Percentiles rank a stretch among this genome's conserved stretches.
phyloP scores from a whole-genome alignment of 2,888 invertebrate species.

The Miltochrista miniata region DNA sequence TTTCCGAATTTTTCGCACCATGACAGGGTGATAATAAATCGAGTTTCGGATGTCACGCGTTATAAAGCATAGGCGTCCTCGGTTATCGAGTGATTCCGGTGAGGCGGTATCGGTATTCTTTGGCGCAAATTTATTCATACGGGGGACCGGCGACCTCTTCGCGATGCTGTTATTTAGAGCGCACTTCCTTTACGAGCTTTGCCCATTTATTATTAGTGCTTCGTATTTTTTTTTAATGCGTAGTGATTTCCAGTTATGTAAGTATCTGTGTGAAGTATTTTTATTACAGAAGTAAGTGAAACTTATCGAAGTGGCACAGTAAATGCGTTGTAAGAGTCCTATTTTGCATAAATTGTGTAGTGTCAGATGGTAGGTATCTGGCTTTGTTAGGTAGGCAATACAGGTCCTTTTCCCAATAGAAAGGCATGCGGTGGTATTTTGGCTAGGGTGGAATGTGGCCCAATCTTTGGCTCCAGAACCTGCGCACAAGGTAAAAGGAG shows the following conservation, averaged over 20 bases:
- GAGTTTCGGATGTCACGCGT: conserved; percentile 80
- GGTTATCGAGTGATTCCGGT: conserved; percentile 80
- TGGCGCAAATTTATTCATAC: conserved; percentile 78
- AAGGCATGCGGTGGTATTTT: too few relatives aligned
- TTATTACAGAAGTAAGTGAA: too few relatives aligned
- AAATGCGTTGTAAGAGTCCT: too few relatives aligned
- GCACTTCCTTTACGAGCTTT: conserved; percentile 62
- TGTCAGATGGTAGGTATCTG: too few relatives aligned
- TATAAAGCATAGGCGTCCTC: conserved; percentile 81
- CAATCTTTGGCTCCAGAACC: too few relatives aligned
- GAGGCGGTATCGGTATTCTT: conserved; percentile 48
- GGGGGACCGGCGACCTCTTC: conserved; percentile 68
- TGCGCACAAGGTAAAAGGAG: too few relatives aligned
- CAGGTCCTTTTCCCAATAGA: too few relatives aligned
- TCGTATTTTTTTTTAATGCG: conserved; percentile 39
- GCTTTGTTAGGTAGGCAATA: too few relatives aligned
- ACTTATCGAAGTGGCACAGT: too few relatives aligned
- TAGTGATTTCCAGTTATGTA: conserved; percentile 10
- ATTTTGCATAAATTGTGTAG: too few relatives aligned
- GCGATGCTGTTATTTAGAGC: conserved; percentile 76
- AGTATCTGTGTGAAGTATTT: neutral
- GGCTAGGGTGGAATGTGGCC: too few relatives aligned
- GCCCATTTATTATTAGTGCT: conserved; percentile 42
- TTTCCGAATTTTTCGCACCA: conserved; percentile 52
- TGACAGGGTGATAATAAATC: conserved; percentile 76